Percentiles rank a stretch among this genome's conserved stretches.
Conservation (phyloP, 2,888 invertebrate genomes). For the Congeria kusceri region DNA sequence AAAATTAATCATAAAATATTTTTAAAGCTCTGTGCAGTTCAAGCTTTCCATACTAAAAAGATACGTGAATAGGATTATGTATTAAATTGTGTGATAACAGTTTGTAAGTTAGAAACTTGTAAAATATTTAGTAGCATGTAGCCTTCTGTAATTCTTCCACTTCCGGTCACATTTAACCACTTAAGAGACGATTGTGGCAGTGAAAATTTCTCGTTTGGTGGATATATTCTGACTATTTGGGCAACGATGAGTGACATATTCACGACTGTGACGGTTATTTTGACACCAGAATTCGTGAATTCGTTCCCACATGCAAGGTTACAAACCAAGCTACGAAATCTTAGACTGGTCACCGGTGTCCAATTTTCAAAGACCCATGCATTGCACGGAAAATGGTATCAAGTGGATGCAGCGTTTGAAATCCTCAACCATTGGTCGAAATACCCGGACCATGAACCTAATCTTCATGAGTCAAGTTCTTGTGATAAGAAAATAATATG, state of each 20-base stretch:
- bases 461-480: conserved; percentile 9
- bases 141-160: too few relatives aligned
- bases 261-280: conserved; percentile 45
- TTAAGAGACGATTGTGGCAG: too few relatives aligned
- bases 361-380: conserved; percentile 47
- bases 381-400: conserved; percentile 46
- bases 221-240: too few relatives aligned
- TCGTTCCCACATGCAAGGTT: conserved; percentile 18
- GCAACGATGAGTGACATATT: conserved; percentile 9
- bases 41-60: too few relatives aligned
- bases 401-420: conserved; percentile 45
- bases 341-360: conserved; percentile 45
- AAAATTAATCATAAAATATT: too few relatives aligned
- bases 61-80: too few relatives aligned
- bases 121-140: too few relatives aligned
- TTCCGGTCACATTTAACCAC: too few relatives aligned
- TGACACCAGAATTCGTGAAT: conserved; percentile 37
- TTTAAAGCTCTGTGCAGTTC: too few relatives aligned
- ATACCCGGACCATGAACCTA: conserved; percentile 37
- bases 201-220: too few relatives aligned
- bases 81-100: too few relatives aligned
- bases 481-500: conserved; percentile 16
- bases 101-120: too few relatives aligned
- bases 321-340: conserved; percentile 41
- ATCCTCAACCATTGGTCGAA: conserved; percentile 44